Conservation (phyloP, 2,797 vertebrate genomes). For the Chaetophractus vellerosus region DNA sequence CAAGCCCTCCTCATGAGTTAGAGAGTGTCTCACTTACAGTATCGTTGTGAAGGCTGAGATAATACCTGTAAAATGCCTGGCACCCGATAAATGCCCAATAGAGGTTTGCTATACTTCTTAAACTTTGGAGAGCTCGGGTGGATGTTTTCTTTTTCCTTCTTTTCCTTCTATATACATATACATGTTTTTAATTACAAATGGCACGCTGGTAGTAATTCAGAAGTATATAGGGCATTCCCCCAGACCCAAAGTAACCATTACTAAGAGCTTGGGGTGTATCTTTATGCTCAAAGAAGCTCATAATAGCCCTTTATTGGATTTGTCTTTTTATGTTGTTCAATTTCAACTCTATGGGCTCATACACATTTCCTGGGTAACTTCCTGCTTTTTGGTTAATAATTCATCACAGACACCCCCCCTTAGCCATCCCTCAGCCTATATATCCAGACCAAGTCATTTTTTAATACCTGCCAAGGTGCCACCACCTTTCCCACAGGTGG, state of each 20-base stretch:
- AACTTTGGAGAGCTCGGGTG: neutral
- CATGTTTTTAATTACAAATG: neutral
- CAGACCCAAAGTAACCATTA: fast-evolving
- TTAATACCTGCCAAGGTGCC: neutral
- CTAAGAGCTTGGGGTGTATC: neutral
- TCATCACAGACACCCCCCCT: neutral
- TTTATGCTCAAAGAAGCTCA: too few relatives aligned
- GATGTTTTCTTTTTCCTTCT: neutral
- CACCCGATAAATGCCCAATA: fast-evolving
- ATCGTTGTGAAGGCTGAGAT: fast-evolving
- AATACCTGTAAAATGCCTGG: fast-evolving
- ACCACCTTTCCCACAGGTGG: fast-evolving
- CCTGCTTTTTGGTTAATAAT: neutral
- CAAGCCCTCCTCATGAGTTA: neutral
- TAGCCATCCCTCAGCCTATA: neutral
- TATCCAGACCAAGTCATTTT: neutral
- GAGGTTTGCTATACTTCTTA: neutral
- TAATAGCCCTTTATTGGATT: too few relatives aligned
- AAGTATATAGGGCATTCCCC: fast-evolving
- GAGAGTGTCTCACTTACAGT: too few relatives aligned
- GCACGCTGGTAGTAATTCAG: fast-evolving
- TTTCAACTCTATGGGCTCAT: neutral
- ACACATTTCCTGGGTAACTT: neutral
- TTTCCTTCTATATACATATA: neutral
- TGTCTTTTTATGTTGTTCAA: neutral